Conservation (phyloP, 2,888 invertebrate genomes). For the Miltochrista miniata region DNA sequence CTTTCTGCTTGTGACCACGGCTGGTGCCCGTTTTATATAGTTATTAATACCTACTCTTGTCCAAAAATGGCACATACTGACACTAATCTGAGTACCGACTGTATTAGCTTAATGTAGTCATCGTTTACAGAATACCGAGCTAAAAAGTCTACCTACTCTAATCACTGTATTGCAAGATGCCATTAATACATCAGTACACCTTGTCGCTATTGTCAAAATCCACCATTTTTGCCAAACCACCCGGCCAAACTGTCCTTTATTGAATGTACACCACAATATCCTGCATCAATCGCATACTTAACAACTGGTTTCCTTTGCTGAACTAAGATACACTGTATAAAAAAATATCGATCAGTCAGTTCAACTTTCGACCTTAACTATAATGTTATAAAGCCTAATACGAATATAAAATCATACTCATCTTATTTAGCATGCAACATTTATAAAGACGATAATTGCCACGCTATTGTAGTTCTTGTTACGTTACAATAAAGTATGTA, state of each 20-base stretch:
- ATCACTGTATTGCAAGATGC: no score
- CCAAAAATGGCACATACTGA: no score
- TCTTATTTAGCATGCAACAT: background rate
- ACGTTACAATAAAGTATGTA: background rate
- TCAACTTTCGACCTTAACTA: conserved; percentile 11
- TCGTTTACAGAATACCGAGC: no score
- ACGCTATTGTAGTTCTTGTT: conserved; percentile 7
- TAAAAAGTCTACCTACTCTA: no score
- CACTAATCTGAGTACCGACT: no score
- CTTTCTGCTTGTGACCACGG: no score
- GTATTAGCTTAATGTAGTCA: no score
- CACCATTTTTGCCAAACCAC: background rate
- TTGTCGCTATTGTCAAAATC: no score
- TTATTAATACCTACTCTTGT: no score
- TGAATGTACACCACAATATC: conserved; percentile 31
- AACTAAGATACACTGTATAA: conserved; percentile 11
- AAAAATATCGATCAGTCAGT: background rate
- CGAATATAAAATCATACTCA: background rate
- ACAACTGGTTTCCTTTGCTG: conserved; percentile 38
- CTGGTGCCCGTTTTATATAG: no score
- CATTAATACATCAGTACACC: no score
- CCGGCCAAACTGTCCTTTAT: conserved; percentile 3
- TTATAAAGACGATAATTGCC: background rate
- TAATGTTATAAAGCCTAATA: background rate
- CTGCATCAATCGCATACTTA: conserved; percentile 27